Percentiles rank a stretch among this genome's conserved stretches.
Evolutionary conservation across 2,113 vertebrate genomes (phyloP).

Genomic region (Myiagra hebetior): DNA sequence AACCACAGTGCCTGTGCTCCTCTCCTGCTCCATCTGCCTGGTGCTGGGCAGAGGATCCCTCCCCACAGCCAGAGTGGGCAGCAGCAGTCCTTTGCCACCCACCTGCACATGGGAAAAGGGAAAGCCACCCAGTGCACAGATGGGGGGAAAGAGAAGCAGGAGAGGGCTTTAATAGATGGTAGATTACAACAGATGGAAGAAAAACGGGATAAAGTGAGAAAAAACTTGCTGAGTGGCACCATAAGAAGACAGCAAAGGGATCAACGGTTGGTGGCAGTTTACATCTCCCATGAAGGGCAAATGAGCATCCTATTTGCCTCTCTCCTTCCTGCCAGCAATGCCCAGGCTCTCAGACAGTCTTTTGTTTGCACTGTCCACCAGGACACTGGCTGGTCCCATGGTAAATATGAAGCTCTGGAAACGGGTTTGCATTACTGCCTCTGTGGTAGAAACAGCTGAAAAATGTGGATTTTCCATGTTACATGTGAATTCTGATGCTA

Average conservation of each 20-base stretch:
- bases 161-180: neutral
- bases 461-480: neutral
- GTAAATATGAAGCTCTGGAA: neutral
- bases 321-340: neutral
- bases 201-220: neutral
- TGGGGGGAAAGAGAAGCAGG: neutral
- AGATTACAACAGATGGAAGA: neutral
- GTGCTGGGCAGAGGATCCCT: neutral
- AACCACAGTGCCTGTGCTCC: neutral
- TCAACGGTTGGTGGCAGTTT: neutral
- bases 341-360: neutral
- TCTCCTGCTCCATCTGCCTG: neutral
- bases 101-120: neutral
- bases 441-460: neutral
- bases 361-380: neutral
- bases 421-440: neutral
- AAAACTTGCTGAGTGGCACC: neutral
- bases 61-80: neutral
- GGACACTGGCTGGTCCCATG: neutral
- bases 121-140: neutral
- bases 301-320: neutral
- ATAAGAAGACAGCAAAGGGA: neutral
- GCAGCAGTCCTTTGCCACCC: neutral
- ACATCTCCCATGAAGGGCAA: neutral
- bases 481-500: neutral